Conservation (phyloP, 2,888 invertebrate species). For the Spilosoma lubricipeda region DNA sequence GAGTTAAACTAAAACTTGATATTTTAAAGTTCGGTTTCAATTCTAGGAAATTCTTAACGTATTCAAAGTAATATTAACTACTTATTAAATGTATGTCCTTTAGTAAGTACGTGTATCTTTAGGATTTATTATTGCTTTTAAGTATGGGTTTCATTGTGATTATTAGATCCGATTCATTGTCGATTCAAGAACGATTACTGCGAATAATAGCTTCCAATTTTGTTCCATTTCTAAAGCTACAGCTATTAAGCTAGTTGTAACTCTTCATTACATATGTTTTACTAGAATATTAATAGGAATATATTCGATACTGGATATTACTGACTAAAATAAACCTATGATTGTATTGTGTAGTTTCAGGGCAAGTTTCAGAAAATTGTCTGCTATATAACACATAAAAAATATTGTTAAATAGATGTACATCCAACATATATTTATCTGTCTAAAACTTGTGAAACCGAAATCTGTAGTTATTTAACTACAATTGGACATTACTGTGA, state of each 20-base stretch:
- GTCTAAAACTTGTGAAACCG: no score
- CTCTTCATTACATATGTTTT: neutral
- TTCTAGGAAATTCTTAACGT: neutral
- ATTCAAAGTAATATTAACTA: no score
- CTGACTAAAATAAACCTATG: no score
- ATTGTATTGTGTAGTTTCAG: no score
- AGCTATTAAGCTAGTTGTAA: neutral
- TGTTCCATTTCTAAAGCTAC: neutral
- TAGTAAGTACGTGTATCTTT: neutral
- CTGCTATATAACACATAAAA: no score
- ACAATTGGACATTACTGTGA: neutral
- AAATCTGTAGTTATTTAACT: no score
- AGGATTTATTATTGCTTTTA: neutral
- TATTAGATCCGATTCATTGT: neutral
- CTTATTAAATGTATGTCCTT: neutral
- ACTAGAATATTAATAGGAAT: no score
- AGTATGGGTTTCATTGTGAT: neutral
- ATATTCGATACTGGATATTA: no score
- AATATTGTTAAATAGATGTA: no score
- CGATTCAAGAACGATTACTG: neutral
- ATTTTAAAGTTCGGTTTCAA: neutral
- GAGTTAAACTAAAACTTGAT: neutral
- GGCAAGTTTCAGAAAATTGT: no score
- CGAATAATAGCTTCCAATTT: neutral
- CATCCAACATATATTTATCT: no score